These are phyloP conservation scores for Montifringilla adamsi DNA, from an alignment of 2,113 vertebrate species.

Conservation along the genomic window DNA sequence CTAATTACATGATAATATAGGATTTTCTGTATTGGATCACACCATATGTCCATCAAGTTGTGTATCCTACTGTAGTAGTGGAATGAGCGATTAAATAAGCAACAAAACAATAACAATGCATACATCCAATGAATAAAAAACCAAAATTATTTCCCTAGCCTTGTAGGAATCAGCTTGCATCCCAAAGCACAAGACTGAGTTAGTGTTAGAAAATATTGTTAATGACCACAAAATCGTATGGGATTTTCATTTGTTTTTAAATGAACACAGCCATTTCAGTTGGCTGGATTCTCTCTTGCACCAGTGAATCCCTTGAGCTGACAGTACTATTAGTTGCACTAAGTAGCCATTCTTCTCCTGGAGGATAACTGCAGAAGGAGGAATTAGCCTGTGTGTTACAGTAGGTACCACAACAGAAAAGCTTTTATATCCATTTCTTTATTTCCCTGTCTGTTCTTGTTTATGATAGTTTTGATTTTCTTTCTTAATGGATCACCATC, in stretches of 20 bases:
- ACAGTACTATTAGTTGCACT: not conserved
- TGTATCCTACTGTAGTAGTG: not conserved
- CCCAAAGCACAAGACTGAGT: not conserved
- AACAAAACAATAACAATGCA: not conserved
- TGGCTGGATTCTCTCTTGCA: not conserved
- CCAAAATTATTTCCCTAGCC: not conserved
- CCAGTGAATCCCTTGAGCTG: not conserved
- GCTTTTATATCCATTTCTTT: not conserved
- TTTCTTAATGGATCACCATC: not conserved
- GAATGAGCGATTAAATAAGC: not conserved
- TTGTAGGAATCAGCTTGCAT: not conserved
- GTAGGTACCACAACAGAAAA: not conserved
- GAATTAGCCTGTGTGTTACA: not conserved
- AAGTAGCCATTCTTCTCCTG: not conserved
- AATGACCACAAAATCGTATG: not conserved
- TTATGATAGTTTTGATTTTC: not conserved
- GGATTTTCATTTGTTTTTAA: not conserved
- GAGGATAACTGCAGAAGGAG: not conserved
- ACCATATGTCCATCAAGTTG: not conserved
- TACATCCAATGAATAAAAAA: not conserved
- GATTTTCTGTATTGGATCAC: conserved; percentile 3
- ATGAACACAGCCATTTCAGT: not conserved
- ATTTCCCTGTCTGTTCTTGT: not conserved
- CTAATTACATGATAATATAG: not conserved
- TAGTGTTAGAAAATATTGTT: not conserved